Evolutionary conservation across 1,140 invertebrate genomes (phyloP), one percentile per base, ranked within the genome.

Genomic region (Anoplolepis gracilipes): DNA sequence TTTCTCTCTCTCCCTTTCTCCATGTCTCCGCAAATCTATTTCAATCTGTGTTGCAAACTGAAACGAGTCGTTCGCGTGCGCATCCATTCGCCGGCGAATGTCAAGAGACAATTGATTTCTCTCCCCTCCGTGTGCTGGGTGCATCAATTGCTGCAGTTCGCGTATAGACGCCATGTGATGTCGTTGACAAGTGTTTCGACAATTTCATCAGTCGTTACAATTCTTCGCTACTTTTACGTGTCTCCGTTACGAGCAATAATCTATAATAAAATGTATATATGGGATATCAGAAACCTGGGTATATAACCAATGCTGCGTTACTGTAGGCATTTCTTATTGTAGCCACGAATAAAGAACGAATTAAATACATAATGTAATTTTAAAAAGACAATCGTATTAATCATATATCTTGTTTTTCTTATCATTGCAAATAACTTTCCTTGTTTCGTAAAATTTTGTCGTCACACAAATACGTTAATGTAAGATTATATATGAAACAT

Each of bases 91-190:
- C 77, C 62, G 62, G 22, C 49, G 77, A 79, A 79, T 79, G 46
- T 79, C 77, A 79, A 69, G 77, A 79, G 77, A 79, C 77, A 79
- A 79, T 79, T 79, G 77, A 79, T 79, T 79, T 79, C 62, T 69
- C 65, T 79, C 64, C 33, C 64, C 30, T 67, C 62, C 42, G 22
- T 8, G 30, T 57, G n/a, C 53, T 13, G 25, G 75, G 57, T 77
- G 75, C 57, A 49, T 53, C 76, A 79, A 79, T 79, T 67, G 42
- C 59, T 64, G 49, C 62, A 69, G 64, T 79, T 67, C 13, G 42
- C 22, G 62, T 64, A 69, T 69, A 55, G 55, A 33, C 61, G 61
- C 19, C 16, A 19, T 77, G 57, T 61, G 30, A 77, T 28, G 19
- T 76, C 57, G 11, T 2, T 28, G 76, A 49, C 61, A 36, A 65